Evolutionary conservation across 37 sponge, comb jelly and placozoan genomes (phyloP).

Genomic region (Corticium candelabrum): DNA sequence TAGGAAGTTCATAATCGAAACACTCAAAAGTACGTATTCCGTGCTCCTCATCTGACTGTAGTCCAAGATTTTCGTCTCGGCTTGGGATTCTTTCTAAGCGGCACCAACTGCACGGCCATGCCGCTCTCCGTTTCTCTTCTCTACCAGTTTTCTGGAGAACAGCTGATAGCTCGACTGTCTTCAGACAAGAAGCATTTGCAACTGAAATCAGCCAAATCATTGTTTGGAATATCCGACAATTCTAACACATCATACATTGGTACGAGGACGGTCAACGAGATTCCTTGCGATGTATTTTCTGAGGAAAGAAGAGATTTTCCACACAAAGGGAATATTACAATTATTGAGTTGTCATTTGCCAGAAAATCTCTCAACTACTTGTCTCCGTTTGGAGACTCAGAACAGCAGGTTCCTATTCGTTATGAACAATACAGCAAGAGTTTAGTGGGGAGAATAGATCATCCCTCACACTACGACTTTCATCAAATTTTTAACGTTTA

Average conservation of each 20-base stretch:
- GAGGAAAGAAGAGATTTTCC: neutral
- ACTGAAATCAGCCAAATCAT: neutral
- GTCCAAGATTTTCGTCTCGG: too few relatives aligned
- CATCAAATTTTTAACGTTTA: too few relatives aligned
- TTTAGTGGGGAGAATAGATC: neutral
- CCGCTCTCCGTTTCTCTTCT: too few relatives aligned
- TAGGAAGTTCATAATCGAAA: too few relatives aligned
- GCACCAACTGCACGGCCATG: too few relatives aligned
- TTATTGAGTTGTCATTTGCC: neutral
- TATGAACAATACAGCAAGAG: neutral
- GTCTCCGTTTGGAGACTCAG: neutral
- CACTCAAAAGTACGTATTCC: too few relatives aligned
- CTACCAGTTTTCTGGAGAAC: neutral
- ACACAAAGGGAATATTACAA: neutral
- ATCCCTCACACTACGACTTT: too few relatives aligned
- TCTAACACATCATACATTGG: neutral
- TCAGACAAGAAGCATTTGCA: neutral
- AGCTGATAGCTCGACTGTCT: neutral
- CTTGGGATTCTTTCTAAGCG: too few relatives aligned
- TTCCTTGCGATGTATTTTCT: neutral
- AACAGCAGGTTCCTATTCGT: neutral
- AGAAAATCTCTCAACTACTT: neutral
- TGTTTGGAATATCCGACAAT: neutral
- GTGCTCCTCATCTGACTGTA: too few relatives aligned
- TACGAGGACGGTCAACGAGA: neutral